Evolutionary conservation across 2,888 invertebrate species (phyloP).

Genomic region (Agonopterix subpropinquella): DNA sequence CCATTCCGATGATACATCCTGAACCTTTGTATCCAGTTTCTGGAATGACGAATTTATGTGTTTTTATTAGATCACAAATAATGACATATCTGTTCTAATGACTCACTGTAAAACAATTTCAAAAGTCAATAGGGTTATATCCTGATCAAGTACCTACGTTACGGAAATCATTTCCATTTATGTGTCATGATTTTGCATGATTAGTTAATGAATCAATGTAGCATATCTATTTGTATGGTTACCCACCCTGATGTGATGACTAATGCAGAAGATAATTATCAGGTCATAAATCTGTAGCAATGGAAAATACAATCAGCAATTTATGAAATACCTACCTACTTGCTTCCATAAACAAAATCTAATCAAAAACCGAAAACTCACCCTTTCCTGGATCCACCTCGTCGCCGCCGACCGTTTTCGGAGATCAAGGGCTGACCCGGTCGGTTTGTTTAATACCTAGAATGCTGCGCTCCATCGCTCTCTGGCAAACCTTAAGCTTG

Average conservation of each 20-base stretch:
- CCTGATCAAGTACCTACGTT: slow-evolving; percentile 18
- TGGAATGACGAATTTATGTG: slow-evolving; percentile 32
- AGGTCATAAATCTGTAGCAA: too few species aligned
- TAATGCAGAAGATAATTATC: neutral
- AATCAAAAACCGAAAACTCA: too few species aligned
- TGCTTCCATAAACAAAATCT: too few species aligned
- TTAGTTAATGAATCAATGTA: slow-evolving; percentile 42
- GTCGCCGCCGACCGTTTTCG: too few species aligned
- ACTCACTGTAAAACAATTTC: slow-evolving; percentile 35
- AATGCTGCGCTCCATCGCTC: too few species aligned
- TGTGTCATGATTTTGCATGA: slow-evolving; percentile 39
- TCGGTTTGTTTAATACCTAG: too few species aligned
- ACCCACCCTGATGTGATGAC: slow-evolving; percentile 11
- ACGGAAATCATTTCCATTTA: slow-evolving; percentile 48
- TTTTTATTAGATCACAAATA: slow-evolving; percentile 5
- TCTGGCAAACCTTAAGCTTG: too few species aligned
- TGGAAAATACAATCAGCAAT: too few species aligned
- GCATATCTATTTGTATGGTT: slow-evolving; percentile 18
- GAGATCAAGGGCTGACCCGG: too few species aligned
- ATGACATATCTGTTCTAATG: slow-evolving; percentile 37
- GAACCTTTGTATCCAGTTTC: slow-evolving; percentile 26
- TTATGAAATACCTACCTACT: too few species aligned
- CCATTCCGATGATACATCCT: slow-evolving; percentile 13
- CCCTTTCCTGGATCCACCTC: too few species aligned
- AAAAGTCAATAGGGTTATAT: slow-evolving; percentile 35